Conservation (phyloP, 1,140 invertebrate genomes). For the Pseudachorutes palmiensis region DNA sequence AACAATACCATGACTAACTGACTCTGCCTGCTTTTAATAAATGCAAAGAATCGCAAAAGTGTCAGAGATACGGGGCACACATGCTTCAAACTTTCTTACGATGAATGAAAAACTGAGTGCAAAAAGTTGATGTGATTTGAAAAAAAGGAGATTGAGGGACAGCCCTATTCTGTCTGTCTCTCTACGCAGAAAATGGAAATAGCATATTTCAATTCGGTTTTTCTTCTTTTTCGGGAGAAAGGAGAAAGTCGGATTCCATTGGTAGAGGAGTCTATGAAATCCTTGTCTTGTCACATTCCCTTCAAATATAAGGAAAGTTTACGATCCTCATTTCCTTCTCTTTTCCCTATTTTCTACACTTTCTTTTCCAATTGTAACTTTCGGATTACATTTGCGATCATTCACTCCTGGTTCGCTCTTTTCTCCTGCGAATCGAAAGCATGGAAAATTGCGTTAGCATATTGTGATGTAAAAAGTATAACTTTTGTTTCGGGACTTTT, state of each 20-base stretch:
- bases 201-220: background rate
- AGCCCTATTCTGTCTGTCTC: background rate
- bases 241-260: background rate
- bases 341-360: background rate
- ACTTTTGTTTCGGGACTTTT: no score
- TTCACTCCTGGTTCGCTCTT: background rate
- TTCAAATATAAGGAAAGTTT: conserved; percentile 4
- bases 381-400: no score
- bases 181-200: background rate
- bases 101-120: background rate
- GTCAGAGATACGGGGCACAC: no score
- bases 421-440: no score
- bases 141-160: no score
- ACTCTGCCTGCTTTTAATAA: no score
- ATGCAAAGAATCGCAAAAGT: no score
- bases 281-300: background rate
- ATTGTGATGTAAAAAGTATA: no score
- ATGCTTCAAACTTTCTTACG: background rate
- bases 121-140: background rate
- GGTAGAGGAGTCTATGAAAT: background rate
- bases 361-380: background rate
- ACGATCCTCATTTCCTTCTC: background rate
- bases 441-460: background rate
- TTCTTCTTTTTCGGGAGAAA: background rate
- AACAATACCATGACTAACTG: no score